phyloP scores from a whole-genome alignment of 1,140 invertebrate species.

The Drosophila obscura region DNA sequence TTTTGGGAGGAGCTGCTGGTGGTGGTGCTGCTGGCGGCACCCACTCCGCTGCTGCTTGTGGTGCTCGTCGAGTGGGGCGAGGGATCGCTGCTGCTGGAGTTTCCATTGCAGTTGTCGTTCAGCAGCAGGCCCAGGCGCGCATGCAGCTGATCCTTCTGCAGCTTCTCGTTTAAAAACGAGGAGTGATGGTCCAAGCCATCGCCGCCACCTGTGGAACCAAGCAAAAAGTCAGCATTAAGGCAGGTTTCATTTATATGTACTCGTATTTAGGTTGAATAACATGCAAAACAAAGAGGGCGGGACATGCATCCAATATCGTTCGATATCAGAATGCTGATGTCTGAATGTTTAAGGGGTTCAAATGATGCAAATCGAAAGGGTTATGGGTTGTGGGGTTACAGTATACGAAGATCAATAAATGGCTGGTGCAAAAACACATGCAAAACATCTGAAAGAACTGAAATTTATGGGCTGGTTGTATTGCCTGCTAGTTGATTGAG shows the following conservation, averaged over 20 bases:
- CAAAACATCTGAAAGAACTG: neutral
- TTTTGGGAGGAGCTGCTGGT: constrained; percentile 71
- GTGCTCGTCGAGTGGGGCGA: constrained; percentile 84
- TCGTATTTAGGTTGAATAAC: neutral
- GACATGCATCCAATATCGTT: too few species aligned
- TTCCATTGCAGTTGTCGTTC: constrained; percentile 85
- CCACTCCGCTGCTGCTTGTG: constrained; percentile 85
- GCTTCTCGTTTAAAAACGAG: constrained; percentile 60
- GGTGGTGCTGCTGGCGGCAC: constrained; percentile 85
- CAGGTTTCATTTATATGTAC: neutral
- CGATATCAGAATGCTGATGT: too few species aligned
- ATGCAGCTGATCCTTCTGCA: constrained; percentile 88
- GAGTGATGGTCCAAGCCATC: constrained; percentile 65
- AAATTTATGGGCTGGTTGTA: constrained; percentile 7
- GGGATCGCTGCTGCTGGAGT: constrained; percentile 78
- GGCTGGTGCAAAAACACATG: constrained; percentile 39
- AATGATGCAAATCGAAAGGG: neutral
- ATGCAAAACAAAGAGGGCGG: neutral
- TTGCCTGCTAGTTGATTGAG: constrained; percentile 89
- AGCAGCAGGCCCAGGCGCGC: constrained; percentile 93
- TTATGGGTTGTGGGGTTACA: too few species aligned
- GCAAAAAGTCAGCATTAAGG: neutral
- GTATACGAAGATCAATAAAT: constrained; percentile 12
- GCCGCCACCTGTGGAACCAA: constrained; percentile 56
- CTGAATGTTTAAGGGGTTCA: neutral